phyloP scores from a whole-genome alignment of 1,140 invertebrate species.

The Caenorhabditis tropicalis region DNA sequence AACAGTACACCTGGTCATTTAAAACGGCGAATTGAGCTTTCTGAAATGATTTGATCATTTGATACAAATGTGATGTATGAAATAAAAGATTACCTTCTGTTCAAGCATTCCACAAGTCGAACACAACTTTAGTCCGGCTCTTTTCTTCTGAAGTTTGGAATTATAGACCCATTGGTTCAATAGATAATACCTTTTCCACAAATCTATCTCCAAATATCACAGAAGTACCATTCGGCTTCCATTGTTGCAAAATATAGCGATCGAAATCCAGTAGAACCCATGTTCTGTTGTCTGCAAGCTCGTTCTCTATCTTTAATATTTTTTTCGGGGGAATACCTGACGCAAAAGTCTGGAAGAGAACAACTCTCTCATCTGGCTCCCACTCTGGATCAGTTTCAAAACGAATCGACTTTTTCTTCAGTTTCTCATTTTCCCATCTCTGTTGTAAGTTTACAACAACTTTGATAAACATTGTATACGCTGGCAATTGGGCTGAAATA shows the following conservation, averaged over 20 bases:
- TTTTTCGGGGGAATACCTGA: conserved; percentile 37
- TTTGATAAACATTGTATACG: conserved; percentile 61
- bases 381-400: conserved; percentile 66
- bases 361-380: conserved; percentile 66
- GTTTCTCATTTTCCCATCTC: conserved; percentile 58
- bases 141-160: conserved; percentile 50
- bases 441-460: conserved; percentile 56
- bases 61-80: background rate
- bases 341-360: conserved; percentile 64
- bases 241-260: conserved; percentile 60
- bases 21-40: conserved; percentile 23
- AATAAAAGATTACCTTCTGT: conserved; percentile 37
- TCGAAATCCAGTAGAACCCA: conserved; percentile 66
- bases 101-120: conserved; percentile 64
- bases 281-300: conserved; percentile 63
- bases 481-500: conserved; percentile 42
- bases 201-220: conserved; percentile 66
- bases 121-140: conserved; percentile 60
- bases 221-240: conserved; percentile 62
- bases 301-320: background rate
- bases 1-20: conserved; percentile 3
- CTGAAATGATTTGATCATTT: conserved; percentile 9
- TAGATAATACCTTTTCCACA: conserved; percentile 56
- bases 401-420: conserved; percentile 57
- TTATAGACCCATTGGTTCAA: too few relatives aligned